Base-by-base conservation (phyloP, 2,888 invertebrate species). In the Caenorhabditis sp. region DNA sequence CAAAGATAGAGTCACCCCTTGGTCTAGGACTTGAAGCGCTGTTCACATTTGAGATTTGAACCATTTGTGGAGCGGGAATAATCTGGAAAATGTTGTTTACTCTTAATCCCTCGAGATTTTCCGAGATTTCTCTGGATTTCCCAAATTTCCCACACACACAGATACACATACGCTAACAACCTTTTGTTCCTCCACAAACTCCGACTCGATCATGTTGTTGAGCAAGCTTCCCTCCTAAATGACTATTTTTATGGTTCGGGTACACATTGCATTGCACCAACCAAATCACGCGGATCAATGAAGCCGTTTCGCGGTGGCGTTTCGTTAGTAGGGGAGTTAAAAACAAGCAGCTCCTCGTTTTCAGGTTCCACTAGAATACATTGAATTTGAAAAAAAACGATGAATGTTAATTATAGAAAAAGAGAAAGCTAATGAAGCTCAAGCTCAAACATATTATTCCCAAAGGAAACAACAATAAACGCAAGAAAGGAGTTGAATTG, bases 141-240 rank as follows among this genome's bases (percentile, higher is more conserved):
- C n/a, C n/a, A n/a, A n/a, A n/a, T n/a, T n/a, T n/a, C n/a, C n/a
- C n/a, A n/a, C n/a, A n/a, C n/a, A n/a, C n/a, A n/a, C n/a, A n/a
- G n/a, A n/a, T n/a, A n/a, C n/a, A n/a, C n/a, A n/a, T n/a, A n/a
- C n/a, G n/a, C n/a, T n/a, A n/a, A 53, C 28, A 68, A 77, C 77
- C 62, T 69, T 69, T 56, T 68, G 62, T 9, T 74, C 74, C 18
- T 80, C 80, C 0, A 32, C 68, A 65, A 69, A 69, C 40, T 80
- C 80, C 35, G 80, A 74, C 58, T 80, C 80, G 37, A 80, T 64
- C 80, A 80, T 80, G 50, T 74, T 80, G 65, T 80, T 80, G 13
- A 80, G 61, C 56, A 80, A 58, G 68, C 80, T 80, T 32, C 80
- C 80, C 50, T 80, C 80, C 69, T 74, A 47, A 74, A 72, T 61